Conservation (phyloP, 2,113 vertebrate genomes). For the Panthera leo region DNA sequence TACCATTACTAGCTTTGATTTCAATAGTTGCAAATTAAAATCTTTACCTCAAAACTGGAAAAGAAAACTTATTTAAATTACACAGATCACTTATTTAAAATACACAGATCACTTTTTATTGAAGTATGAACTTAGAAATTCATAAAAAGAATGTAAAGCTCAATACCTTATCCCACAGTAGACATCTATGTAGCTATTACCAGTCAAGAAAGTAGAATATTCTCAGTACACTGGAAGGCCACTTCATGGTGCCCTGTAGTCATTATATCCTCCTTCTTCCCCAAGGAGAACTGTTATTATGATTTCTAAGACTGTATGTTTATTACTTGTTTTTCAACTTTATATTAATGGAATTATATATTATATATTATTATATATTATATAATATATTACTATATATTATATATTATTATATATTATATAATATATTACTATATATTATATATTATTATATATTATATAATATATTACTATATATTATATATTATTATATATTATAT, state of each 20-base stretch:
- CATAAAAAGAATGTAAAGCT: not conserved
- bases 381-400: too few relatives aligned
- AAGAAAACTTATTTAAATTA: not conserved
- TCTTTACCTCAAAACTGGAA: not conserved
- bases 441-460: too few relatives aligned
- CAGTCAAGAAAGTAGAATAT: too few relatives aligned
- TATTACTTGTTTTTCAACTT: not conserved
- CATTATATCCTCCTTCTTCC: not conserved
- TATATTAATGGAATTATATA: not conserved
- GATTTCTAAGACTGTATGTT: not conserved
- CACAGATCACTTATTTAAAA: not conserved
- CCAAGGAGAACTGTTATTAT: not conserved
- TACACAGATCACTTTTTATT: not conserved
- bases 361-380: too few relatives aligned
- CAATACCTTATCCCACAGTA: not conserved
- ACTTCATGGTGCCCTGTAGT: accelerated
- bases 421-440: too few relatives aligned
- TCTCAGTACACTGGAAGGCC: not conserved
- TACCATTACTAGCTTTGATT: not conserved
- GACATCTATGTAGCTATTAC: not conserved
- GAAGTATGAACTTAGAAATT: not conserved
- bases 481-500: not conserved
- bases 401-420: too few relatives aligned
- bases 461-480: not conserved
- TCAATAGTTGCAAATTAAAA: not conserved